Evolutionary conservation across 1,140 invertebrate species (phyloP).

Genomic region (Dufourea novaeangliae): DNA sequence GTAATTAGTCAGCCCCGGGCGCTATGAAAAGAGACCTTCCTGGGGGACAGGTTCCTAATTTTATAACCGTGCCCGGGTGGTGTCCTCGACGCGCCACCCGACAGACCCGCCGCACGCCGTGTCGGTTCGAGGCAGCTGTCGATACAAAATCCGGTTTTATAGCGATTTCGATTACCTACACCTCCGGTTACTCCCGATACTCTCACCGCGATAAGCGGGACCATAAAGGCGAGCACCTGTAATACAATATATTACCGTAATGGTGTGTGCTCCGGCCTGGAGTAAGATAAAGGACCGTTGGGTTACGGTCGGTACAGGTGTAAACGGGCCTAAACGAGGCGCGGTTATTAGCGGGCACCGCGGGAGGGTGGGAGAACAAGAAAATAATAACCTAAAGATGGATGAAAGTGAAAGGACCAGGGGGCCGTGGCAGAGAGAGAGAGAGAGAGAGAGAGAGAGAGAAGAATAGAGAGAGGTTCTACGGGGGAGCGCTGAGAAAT

Average conservation of each 20-base stretch:
- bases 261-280: constrained; percentile 39
- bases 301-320: constrained; percentile 69
- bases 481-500: constrained; percentile 66
- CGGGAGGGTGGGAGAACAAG: constrained; percentile 57
- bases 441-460: not conserved
- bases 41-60: constrained; percentile 12
- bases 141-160: constrained; percentile 50
- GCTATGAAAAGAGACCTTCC: not conserved
- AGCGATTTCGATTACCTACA: constrained; percentile 58
- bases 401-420: constrained; percentile 30
- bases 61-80: not conserved
- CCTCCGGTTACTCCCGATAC: constrained; percentile 38
- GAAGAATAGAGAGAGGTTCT: constrained; percentile 45
- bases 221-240: constrained; percentile 45
- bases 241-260: constrained; percentile 67
- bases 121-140: constrained; percentile 31
- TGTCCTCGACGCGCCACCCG: not conserved
- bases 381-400: constrained; percentile 47
- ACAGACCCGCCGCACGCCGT: too few species aligned
- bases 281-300: constrained; percentile 53
- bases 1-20: not conserved
- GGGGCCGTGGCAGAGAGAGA: not conserved
- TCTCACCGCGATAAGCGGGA: constrained; percentile 50
- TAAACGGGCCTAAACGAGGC: constrained; percentile 74
- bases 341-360: constrained; percentile 70